Conservation (phyloP, 2,797 vertebrate species). For the Pangasius krempfi region DNA sequence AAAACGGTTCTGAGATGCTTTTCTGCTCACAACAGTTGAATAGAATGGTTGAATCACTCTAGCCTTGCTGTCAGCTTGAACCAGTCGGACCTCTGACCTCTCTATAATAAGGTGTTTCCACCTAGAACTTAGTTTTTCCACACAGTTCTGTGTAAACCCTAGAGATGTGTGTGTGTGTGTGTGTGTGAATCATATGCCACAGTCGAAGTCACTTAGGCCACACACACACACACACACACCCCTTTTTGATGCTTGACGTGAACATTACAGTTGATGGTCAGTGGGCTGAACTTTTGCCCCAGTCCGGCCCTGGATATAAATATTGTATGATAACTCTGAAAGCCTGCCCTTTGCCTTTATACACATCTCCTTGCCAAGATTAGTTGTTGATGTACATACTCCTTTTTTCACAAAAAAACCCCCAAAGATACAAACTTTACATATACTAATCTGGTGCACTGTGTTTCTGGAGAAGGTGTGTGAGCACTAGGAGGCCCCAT, state of each 20-base stretch:
- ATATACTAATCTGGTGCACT: no score
- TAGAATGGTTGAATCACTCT: no score
- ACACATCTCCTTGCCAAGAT: background rate
- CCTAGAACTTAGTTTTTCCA: no score
- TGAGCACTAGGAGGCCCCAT: background rate
- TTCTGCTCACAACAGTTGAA: no score
- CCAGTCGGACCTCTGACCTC: no score
- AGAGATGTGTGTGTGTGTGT: background rate
- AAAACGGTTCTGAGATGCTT: no score
- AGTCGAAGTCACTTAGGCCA: no score
- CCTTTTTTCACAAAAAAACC: background rate
- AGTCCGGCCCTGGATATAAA: background rate
- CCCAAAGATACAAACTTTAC: background rate
- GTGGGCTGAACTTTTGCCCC: background rate
- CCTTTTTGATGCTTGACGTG: no score
- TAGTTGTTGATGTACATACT: background rate
- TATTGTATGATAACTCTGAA: background rate
- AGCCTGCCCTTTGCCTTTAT: background rate
- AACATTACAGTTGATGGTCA: background rate
- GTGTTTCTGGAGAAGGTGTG: background rate
- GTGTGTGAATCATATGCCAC: background rate
- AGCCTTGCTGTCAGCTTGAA: no score
- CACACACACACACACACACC: no score
- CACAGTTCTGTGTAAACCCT: background rate
- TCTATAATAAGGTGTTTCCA: no score